Conservation (phyloP, 2,113 vertebrate genomes). For the Tinamus guttatus region DNA sequence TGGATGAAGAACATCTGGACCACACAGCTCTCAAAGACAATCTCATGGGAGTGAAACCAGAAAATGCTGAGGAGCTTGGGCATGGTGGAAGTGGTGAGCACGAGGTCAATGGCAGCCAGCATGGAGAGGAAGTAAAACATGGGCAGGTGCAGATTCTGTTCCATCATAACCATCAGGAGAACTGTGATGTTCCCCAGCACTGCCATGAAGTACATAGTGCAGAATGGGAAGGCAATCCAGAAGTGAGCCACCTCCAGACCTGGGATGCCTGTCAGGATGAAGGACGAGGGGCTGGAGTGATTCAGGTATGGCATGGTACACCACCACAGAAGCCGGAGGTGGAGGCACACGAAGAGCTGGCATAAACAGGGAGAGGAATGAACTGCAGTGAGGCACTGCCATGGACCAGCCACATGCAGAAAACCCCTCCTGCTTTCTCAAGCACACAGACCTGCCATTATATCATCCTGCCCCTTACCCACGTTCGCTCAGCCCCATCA, state of each 20-base stretch:
- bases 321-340: neutral
- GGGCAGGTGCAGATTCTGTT: conserved; percentile 2
- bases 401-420: neutral
- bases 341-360: neutral
- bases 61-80: conserved; percentile 3
- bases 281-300: neutral
- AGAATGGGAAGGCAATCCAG: conserved; percentile 53
- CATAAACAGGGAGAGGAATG: neutral
- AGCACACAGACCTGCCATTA: neutral
- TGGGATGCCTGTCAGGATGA: conserved; percentile 28
- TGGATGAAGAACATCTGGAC: neutral
- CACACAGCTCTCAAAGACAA: neutral
- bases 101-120: conserved; percentile 11
- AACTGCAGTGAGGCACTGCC: neutral
- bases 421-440: neutral
- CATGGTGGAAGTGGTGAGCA: conserved; percentile 16
- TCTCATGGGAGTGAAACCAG: neutral
- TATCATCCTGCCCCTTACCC: neutral
- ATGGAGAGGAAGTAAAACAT: conserved; percentile 36
- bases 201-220: neutral
- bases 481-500: neutral
- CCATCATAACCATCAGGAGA: neutral
- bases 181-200: neutral
- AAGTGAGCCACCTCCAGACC: conserved; percentile 2
- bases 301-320: neutral